phyloP scores from a whole-genome alignment of 2,797 vertebrate genomes.

The Eulemur coronatus region DNA sequence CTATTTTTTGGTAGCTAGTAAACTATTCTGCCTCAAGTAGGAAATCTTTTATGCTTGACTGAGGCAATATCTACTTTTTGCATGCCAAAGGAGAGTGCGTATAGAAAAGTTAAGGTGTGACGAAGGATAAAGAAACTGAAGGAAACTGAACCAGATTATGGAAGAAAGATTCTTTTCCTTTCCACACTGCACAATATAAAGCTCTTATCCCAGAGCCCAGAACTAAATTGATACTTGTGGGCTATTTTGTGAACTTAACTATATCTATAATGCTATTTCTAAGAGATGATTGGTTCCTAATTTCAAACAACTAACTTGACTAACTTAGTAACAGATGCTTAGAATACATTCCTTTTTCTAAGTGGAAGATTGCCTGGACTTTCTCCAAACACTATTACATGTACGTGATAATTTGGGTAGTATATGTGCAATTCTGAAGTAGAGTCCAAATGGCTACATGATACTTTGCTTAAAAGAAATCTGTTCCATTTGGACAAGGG shows the following conservation, averaged over 20 bases:
- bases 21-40: neutral
- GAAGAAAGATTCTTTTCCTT: neutral
- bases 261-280: neutral
- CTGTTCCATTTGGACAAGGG: neutral
- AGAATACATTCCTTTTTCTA: neutral
- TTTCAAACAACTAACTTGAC: neutral
- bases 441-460: neutral
- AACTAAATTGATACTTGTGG: neutral
- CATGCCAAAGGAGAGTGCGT: too few relatives aligned
- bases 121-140: neutral
- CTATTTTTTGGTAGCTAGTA: neutral
- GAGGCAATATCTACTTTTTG: neutral
- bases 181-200: neutral
- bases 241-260: neutral
- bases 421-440: neutral
- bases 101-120: neutral
- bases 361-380: neutral
- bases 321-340: neutral
- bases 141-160: neutral
- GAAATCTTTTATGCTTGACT: neutral
- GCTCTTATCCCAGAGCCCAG: neutral
- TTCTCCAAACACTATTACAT: neutral
- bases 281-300: neutral
- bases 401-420: neutral
- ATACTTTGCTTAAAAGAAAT: neutral